Conservation (phyloP, 2,113 vertebrate species). For the Hippocampus barbouri region DNA sequence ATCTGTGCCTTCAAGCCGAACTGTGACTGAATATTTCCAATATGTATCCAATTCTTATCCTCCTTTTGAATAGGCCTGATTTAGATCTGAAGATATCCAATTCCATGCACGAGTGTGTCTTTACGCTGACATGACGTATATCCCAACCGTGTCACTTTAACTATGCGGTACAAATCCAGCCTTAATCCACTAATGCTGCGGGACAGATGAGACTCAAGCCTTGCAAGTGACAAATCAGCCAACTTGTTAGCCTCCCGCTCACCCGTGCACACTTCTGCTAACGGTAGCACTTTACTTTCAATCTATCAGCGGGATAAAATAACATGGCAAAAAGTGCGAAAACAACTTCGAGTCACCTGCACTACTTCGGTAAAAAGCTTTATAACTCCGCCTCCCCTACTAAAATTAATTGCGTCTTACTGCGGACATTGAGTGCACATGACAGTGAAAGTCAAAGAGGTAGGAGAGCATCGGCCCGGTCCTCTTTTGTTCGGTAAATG, state of each 20-base stretch:
- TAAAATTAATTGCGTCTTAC: constrained; percentile 75
- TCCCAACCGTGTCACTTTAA: background rate
- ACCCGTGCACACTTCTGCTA: constrained; percentile 67
- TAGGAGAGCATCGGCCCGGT: constrained; percentile 65
- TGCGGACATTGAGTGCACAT: constrained; percentile 69
- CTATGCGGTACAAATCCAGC: background rate
- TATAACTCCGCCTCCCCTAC: constrained; percentile 14
- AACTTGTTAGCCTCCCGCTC: constrained; percentile 72
- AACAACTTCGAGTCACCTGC: constrained; percentile 67
- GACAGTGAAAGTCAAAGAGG: constrained; percentile 72
- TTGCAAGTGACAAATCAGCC: constrained; percentile 36
- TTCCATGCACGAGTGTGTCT: background rate
- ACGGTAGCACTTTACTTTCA: constrained; percentile 75
- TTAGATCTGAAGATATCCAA: background rate
- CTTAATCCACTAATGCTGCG: constrained; percentile 22
- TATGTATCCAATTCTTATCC: background rate
- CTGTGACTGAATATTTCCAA: background rate
- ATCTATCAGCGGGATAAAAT: constrained; percentile 65
- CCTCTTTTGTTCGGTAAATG: constrained; percentile 76
- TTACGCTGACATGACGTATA: background rate
- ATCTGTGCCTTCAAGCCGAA: background rate
- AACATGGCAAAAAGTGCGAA: constrained; percentile 66
- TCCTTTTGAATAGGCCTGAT: background rate
- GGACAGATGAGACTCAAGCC: constrained; percentile 30
- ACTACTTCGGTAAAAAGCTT: constrained; percentile 55